Evolutionary conservation across 2,888 invertebrate genomes (phyloP).

Genomic region (Archips xylosteana): DNA sequence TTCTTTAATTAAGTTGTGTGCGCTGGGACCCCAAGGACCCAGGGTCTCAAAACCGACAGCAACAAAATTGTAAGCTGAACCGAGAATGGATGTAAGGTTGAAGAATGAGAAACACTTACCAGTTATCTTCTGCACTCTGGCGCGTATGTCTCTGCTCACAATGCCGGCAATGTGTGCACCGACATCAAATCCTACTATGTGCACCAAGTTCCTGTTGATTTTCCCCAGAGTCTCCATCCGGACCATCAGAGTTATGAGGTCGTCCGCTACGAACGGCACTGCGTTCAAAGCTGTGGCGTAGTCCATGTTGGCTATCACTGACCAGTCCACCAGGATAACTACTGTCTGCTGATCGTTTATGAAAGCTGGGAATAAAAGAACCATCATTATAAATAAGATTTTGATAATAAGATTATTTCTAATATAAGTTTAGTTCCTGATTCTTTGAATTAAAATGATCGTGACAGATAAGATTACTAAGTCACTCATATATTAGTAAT

Average conservation of each 20-base stretch:
- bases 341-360: slow-evolving; percentile 13
- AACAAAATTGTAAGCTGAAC: too few relatives aligned
- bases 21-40: too few relatives aligned
- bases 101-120: slow-evolving; percentile 23
- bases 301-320: slow-evolving; percentile 30
- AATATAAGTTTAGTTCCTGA: too few relatives aligned
- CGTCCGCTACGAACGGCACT: slow-evolving; percentile 33
- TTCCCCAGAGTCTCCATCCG: slow-evolving; percentile 7
- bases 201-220: slow-evolving; percentile 23
- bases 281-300: slow-evolving; percentile 29
- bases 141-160: slow-evolving; percentile 36
- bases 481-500: too few relatives aligned
- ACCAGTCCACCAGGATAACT: slow-evolving; percentile 43
- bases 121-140: slow-evolving; percentile 41
- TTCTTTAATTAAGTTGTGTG: too few relatives aligned
- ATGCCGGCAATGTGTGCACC: slow-evolving; percentile 45
- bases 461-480: too few relatives aligned
- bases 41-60: too few relatives aligned
- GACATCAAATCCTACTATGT: slow-evolving; percentile 43
- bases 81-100: too few relatives aligned
- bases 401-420: not conserved
- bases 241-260: slow-evolving; percentile 28
- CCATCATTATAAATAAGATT: too few relatives aligned
- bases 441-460: too few relatives aligned
- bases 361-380: slow-evolving; percentile 35